These are phyloP conservation scores for Euplagia quadripunctaria DNA, from an alignment of 2,888 invertebrate species.

Conservation along the genomic window DNA sequence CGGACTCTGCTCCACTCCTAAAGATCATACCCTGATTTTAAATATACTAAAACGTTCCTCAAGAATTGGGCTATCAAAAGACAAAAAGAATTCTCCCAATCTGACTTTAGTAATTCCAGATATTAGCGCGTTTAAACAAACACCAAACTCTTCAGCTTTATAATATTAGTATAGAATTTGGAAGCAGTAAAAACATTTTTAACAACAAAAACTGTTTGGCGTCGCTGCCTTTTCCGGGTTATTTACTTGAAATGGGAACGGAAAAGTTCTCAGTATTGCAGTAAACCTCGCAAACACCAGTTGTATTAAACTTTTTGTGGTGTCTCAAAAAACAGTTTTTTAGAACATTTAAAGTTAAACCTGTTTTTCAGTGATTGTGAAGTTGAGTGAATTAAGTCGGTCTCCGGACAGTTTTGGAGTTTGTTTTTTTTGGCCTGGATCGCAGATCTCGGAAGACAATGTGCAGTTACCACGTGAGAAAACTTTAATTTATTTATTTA, in stretches of 20 bases:
- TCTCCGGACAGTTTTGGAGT: neutral
- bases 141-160: too few species aligned
- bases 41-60: too few species aligned
- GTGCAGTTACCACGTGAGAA: conserved; percentile 22
- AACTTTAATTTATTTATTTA: neutral
- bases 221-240: neutral
- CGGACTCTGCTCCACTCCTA: too few species aligned
- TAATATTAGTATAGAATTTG: too few species aligned
- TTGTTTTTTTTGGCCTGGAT: neutral
- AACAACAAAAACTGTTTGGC: neutral
- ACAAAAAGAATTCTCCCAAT: too few species aligned
- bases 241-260: neutral
- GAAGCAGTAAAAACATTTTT: neutral
- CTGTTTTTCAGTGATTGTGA: neutral
- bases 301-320: neutral
- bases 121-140: too few species aligned
- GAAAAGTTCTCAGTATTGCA: conserved; percentile 11
- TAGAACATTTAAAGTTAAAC: neutral
- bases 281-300: neutral
- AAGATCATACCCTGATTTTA: too few species aligned
- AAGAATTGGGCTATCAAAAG: too few species aligned
- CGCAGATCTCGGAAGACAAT: conserved; percentile 2
- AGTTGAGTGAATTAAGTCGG: neutral
- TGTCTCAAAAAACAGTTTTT: neutral
- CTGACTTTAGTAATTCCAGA: too few species aligned